These are phyloP conservation scores for Chroicocephalus ridibundus DNA, from an alignment of 2,113 vertebrate genomes.

Conservation along the genomic window DNA sequence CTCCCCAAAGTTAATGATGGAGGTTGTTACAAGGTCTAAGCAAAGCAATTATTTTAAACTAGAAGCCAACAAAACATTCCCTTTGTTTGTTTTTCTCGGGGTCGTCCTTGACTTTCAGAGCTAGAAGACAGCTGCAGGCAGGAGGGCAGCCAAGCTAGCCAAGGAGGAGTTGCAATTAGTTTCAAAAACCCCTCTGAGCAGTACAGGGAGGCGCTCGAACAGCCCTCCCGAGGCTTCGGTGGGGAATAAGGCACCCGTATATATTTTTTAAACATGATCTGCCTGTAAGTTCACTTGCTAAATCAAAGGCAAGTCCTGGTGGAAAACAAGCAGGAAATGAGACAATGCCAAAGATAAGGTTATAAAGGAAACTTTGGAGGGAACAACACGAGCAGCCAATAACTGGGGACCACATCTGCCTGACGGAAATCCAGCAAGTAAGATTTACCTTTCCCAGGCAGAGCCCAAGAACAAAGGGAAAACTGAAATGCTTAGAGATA, in stretches of 20 bases:
- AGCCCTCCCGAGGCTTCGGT: not conserved
- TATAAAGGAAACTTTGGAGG: not conserved
- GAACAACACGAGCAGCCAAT: not conserved
- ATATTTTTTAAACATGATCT: not conserved
- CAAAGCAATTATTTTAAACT: constrained; percentile 47
- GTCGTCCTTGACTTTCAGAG: constrained; percentile 37
- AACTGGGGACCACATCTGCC: not conserved
- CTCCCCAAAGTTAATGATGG: constrained; percentile 4
- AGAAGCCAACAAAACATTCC: not conserved
- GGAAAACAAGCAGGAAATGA: constrained; percentile 34
- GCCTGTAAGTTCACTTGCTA: constrained; percentile 8
- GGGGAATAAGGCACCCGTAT: not conserved
- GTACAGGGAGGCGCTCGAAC: not conserved
- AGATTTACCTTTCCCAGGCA: constrained; percentile 5
- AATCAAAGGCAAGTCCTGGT: constrained; percentile 20
- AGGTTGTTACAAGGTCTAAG: constrained; percentile 2
- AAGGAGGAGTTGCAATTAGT: constrained; percentile 9
- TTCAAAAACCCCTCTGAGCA: not conserved
- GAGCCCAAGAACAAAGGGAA: not conserved
- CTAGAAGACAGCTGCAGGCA: constrained; percentile 27
- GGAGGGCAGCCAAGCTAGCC: not conserved
- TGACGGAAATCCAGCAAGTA: not conserved
- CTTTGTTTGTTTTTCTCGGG: constrained; percentile 19
- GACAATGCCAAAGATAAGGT: constrained; percentile 22
- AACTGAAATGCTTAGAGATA: not conserved